These are phyloP conservation scores for Irena cyanogastra DNA, from an alignment of 2,113 vertebrate species.

Conservation along the genomic window DNA sequence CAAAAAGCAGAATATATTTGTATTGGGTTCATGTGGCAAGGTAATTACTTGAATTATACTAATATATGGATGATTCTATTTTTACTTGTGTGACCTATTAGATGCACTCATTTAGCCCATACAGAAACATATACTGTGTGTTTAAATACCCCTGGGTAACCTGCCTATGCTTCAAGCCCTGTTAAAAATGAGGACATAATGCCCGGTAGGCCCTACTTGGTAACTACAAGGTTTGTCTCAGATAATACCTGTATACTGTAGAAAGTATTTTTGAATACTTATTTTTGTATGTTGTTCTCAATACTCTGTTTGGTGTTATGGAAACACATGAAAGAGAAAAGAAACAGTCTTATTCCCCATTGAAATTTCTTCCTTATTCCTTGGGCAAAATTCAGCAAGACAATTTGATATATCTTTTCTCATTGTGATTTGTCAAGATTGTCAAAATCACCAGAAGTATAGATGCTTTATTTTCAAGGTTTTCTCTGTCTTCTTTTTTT, in stretches of 20 bases:
- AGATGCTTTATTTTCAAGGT: neutral
- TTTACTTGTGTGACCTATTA: neutral
- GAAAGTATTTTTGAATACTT: neutral
- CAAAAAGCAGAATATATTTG: neutral
- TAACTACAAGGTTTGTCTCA: neutral
- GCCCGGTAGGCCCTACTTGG: neutral
- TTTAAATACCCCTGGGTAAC: neutral
- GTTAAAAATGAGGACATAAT: neutral
- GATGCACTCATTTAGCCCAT: neutral
- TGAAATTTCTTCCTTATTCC: neutral
- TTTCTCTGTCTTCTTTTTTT: neutral
- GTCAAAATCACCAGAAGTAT: neutral
- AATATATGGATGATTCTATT: neutral
- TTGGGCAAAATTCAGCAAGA: neutral
- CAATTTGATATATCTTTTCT: neutral
- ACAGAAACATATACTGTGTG: neutral
- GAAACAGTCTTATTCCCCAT: neutral
- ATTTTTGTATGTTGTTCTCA: neutral
- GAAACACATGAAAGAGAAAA: neutral
- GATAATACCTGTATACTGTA: neutral
- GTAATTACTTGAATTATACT: neutral
- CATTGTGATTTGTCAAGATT: constrained; percentile 3
- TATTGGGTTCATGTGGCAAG: neutral
- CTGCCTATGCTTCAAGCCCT: neutral
- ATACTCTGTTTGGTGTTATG: neutral